Percentiles rank a stretch among this genome's conserved stretches.
Conservation (phyloP, 2,113 vertebrate genomes). For the Hydrochoerus hydrochaeris region DNA sequence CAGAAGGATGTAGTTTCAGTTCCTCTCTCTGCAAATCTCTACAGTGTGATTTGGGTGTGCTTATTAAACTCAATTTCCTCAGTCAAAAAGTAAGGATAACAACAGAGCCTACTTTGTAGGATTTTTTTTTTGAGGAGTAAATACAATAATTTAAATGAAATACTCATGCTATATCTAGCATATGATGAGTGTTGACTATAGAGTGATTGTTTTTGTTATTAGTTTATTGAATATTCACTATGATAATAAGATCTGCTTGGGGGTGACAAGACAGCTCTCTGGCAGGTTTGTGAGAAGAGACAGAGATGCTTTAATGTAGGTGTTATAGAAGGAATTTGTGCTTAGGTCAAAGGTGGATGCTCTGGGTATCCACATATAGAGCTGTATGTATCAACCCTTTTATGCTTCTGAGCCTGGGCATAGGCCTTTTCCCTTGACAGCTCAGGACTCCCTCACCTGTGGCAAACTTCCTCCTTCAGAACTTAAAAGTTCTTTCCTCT, state of each 20-base stretch:
- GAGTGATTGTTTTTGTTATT: neutral
- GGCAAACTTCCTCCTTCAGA: neutral
- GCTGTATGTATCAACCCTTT: neutral
- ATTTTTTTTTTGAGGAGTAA: neutral
- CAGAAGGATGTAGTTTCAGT: neutral
- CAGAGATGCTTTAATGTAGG: neutral
- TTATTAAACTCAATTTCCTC: neutral
- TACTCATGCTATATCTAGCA: neutral
- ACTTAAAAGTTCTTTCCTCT: neutral
- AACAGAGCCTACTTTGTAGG: neutral
- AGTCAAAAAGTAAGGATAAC: neutral
- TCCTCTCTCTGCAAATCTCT: neutral
- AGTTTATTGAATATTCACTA: neutral
- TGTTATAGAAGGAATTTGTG: neutral
- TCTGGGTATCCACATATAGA: neutral
- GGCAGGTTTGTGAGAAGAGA: neutral
- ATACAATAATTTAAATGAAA: neutral
- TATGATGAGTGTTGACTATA: neutral
- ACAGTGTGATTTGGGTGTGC: neutral
- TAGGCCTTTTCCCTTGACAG: neutral
- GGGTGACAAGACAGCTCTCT: neutral
- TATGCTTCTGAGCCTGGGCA: neutral
- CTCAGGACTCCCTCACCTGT: neutral
- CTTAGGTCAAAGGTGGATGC: neutral
- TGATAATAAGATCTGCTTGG: neutral